Evolutionary conservation across 2,797 vertebrate species (phyloP).

Genomic region (Otolemur crassicaudatus): DNA sequence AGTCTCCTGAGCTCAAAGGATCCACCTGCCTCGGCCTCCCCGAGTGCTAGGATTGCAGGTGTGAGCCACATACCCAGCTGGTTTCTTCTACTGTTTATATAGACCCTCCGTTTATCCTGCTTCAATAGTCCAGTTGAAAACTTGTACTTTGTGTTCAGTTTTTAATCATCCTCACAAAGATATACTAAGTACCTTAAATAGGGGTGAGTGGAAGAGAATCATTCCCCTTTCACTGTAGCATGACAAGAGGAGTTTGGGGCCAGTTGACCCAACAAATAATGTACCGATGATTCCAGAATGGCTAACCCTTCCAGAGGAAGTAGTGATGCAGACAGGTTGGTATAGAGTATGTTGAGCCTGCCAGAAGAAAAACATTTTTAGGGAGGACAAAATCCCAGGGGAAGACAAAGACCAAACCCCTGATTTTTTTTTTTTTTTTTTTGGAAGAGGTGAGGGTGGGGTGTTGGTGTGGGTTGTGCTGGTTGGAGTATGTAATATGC

Average conservation of each 20-base stretch:
- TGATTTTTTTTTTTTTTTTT: neutral
- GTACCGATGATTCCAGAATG: neutral
- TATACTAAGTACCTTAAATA: neutral
- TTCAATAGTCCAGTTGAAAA: neutral
- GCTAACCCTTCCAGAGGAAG: neutral
- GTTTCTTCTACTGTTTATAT: neutral
- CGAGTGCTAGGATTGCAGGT: no score
- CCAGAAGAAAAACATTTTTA: neutral
- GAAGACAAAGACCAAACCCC: neutral
- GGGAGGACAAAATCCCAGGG: neutral
- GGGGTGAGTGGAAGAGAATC: neutral
- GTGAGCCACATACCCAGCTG: no score
- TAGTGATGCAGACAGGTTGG: neutral
- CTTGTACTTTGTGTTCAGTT: neutral
- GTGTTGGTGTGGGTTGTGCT: neutral
- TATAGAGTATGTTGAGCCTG: neutral
- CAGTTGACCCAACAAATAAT: neutral
- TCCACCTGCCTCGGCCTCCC: no score
- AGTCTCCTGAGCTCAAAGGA: no score
- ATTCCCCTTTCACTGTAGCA: neutral
- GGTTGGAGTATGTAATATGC: neutral
- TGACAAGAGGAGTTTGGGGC: neutral
- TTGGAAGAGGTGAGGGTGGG: neutral
- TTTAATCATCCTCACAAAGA: neutral
- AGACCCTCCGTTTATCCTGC: neutral